phyloP scores from a whole-genome alignment of 1,140 invertebrate species.

The Pseudomyrmex concolor region DNA sequence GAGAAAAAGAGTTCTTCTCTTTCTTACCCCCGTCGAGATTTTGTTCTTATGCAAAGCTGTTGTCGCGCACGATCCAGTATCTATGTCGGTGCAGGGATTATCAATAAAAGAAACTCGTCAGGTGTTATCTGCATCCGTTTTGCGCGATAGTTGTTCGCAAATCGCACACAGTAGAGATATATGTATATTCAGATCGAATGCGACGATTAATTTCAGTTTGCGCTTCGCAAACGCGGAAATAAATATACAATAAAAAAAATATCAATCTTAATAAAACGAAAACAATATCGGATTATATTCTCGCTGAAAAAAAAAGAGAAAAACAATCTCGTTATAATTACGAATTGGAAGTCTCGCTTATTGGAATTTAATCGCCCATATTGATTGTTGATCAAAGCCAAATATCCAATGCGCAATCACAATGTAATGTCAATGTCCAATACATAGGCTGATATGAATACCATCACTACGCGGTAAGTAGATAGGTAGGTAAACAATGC shows the following conservation, averaged over 20 bases:
- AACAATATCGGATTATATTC: background rate
- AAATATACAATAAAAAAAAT: background rate
- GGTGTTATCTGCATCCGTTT: constrained; percentile 21
- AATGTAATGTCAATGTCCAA: constrained; percentile 24
- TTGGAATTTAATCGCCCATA: constrained; percentile 27
- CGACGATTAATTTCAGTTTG: no score
- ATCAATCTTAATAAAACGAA: no score
- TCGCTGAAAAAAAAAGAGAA: no score
- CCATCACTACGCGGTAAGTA: background rate
- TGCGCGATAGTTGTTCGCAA: constrained; percentile 34
- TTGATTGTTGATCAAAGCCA: background rate
- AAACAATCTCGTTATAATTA: background rate
- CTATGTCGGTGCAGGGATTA: background rate
- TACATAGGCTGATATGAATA: constrained; percentile 24
- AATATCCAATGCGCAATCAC: constrained; percentile 21
- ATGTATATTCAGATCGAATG: no score
- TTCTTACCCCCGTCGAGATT: background rate
- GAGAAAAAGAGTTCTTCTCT: background rate
- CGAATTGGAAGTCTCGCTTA: constrained; percentile 4
- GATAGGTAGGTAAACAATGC: background rate
- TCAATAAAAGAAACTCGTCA: background rate
- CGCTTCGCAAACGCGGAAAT: background rate
- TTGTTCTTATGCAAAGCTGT: constrained; percentile 56
- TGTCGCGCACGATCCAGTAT: constrained; percentile 30
- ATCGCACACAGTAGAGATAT: background rate